Percentiles rank a stretch among this genome's conserved stretches.
These are phyloP conservation scores for Rhinolophus ferrumequinum DNA, from an alignment of 2,113 vertebrate genomes.

Conservation along the genomic window DNA sequence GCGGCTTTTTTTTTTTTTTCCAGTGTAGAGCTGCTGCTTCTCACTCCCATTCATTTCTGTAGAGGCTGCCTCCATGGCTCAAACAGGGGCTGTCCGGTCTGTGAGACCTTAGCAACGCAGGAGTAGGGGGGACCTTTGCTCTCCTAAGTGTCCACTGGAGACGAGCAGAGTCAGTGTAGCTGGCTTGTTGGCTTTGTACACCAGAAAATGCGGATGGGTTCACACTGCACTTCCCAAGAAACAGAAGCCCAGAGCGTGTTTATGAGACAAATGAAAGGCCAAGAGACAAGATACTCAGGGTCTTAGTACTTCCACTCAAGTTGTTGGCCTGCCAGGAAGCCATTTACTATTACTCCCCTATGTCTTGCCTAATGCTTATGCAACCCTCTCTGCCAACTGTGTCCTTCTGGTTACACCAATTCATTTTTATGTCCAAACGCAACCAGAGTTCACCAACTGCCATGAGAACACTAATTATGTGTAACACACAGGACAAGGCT, in stretches of 20 bases:
- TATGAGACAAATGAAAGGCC: not conserved
- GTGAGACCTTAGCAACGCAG: not conserved
- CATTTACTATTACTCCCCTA: not conserved
- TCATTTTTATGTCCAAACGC: not conserved
- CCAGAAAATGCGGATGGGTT: not conserved
- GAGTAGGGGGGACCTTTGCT: no score
- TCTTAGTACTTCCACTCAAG: not conserved
- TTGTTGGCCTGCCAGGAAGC: not conserved
- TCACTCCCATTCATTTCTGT: not conserved
- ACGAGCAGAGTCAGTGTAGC: fast-evolving
- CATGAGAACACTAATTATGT: fast-evolving
- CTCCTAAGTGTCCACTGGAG: not conserved
- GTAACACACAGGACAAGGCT: not conserved
- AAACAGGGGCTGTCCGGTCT: not conserved
- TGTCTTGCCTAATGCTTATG: no score
- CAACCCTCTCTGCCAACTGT: no score
- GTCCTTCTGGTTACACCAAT: not conserved
- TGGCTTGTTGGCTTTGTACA: fast-evolving
- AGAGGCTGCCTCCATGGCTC: fast-evolving
- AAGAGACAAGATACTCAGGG: not conserved
- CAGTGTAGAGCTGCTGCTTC: not conserved
- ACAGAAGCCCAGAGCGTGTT: not conserved
- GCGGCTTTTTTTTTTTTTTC: not conserved
- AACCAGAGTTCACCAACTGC: not conserved
- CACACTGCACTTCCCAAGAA: not conserved